Percentiles rank a stretch among this genome's conserved stretches.
Evolutionary conservation across 2,888 invertebrate genomes (phyloP).

Genomic region (Eristalinus sepulchralis): DNA sequence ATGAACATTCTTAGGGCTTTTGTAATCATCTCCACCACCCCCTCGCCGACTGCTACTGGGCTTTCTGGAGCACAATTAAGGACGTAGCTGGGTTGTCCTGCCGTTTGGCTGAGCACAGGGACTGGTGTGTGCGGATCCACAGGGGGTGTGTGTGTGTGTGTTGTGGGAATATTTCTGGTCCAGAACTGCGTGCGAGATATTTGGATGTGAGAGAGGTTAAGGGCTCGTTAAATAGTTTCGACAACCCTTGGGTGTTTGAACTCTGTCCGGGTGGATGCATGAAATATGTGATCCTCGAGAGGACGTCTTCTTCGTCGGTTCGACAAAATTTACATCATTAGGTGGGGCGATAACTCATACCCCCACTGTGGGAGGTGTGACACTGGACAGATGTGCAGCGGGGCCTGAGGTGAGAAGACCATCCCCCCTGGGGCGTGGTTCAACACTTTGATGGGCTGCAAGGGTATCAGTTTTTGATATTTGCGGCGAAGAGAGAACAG

Average conservation of each 20-base stretch:
- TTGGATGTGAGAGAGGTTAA: constrained; percentile 38
- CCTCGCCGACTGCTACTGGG: neutral
- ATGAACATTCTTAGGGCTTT: constrained; percentile 45
- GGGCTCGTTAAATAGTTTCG: constrained; percentile 43
- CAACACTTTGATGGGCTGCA: neutral
- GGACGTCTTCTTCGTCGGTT: neutral
- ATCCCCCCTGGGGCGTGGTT: neutral
- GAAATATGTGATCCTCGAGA: constrained; percentile 13
- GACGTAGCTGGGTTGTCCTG: constrained; percentile 8
- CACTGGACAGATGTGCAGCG: neutral
- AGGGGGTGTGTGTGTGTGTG: neutral
- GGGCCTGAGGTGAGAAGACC: neutral
- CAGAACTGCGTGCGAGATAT: constrained; percentile 20
- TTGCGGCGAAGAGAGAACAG: neutral
- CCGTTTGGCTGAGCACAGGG: neutral
- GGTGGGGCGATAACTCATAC: neutral
- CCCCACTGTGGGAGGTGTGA: neutral
- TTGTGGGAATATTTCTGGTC: constrained; percentile 3
- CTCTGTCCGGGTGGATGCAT: constrained; percentile 9
- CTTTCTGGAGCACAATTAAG: constrained; percentile 42
- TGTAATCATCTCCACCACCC: neutral
- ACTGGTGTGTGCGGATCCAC: neutral
- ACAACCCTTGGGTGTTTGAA: constrained; percentile 46
- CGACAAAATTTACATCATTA: neutral
- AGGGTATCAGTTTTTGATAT: neutral